phyloP scores from a whole-genome alignment of 1,140 invertebrate genomes.

The Maniola jurtina region DNA sequence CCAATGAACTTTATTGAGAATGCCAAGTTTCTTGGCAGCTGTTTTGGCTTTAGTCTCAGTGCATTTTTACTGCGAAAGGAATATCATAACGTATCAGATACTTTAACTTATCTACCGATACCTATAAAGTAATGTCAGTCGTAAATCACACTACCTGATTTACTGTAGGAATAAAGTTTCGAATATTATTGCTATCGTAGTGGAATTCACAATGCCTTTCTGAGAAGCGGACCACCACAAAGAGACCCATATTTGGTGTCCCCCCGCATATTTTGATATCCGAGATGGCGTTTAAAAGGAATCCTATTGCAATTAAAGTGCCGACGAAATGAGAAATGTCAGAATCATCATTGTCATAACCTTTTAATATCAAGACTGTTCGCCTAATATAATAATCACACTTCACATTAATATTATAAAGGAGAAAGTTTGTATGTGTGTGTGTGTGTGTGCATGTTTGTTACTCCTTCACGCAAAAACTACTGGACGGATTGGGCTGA shows the following conservation, averaged over 20 bases:
- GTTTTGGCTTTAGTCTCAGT: conserved; percentile 5
- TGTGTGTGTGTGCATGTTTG: too few species aligned
- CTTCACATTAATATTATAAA: too few species aligned
- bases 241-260: conserved; percentile 40
- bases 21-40: conserved; percentile 6
- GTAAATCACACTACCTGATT: conserved; percentile 6
- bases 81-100: conserved; percentile 4
- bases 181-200: conserved; percentile 1
- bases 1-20: conserved; percentile 8
- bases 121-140: conserved; percentile 2
- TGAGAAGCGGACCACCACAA: conserved; percentile 50
- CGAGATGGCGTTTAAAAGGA: conserved; percentile 40
- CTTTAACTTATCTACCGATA: not conserved
- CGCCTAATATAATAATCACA: too few species aligned
- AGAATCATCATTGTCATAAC: not conserved
- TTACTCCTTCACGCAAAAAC: too few species aligned
- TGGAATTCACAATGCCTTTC: conserved; percentile 36
- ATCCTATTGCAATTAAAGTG: conserved; percentile 33
- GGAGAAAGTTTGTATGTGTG: too few species aligned
- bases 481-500: too few species aligned
- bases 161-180: conserved; percentile 2
- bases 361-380: too few species aligned
- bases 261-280: conserved; percentile 48
- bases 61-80: conserved; percentile 4
- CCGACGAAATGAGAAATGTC: not conserved